These are phyloP conservation scores for Eupithecia exiguata DNA, from an alignment of 2,888 invertebrate genomes.

Conservation along the genomic window DNA sequence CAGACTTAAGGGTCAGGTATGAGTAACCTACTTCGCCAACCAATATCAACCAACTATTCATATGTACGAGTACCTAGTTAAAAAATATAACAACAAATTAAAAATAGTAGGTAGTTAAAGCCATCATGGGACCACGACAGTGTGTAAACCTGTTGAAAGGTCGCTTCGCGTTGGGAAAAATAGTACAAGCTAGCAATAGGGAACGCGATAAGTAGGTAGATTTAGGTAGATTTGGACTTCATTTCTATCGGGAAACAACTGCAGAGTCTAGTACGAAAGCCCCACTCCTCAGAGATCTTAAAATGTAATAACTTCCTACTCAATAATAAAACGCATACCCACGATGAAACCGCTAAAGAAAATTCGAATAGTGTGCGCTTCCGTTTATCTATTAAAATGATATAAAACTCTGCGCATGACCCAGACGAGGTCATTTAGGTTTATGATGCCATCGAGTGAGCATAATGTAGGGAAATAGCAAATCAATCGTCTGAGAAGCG, in stretches of 20 bases:
- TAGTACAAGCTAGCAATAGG: no score
- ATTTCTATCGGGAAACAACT: background rate
- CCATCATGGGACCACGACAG: no score
- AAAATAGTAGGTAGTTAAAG: no score
- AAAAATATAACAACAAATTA: no score
- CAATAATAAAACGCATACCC: constrained; percentile 1
- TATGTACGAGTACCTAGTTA: no score
- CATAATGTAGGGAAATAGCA: constrained; percentile 3
- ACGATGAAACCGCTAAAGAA: constrained; percentile 26
- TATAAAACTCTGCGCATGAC: constrained; percentile 51
- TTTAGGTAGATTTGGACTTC: no score
- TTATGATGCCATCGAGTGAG: constrained; percentile 33
- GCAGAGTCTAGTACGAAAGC: background rate
- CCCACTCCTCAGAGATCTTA: background rate
- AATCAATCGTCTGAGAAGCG: background rate
- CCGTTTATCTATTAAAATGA: constrained; percentile 54
- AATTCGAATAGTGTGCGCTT: constrained; percentile 32
- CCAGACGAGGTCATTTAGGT: constrained; percentile 29
- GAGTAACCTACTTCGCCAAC: no score
- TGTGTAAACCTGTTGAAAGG: no score
- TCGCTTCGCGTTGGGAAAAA: no score
- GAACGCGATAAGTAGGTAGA: no score
- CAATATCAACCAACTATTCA: no score
- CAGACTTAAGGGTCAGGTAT: background rate
- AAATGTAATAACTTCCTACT: constrained; percentile 2